Conservation (phyloP, 1,140 invertebrate genomes). For the Drosophila kurseongensis region DNA sequence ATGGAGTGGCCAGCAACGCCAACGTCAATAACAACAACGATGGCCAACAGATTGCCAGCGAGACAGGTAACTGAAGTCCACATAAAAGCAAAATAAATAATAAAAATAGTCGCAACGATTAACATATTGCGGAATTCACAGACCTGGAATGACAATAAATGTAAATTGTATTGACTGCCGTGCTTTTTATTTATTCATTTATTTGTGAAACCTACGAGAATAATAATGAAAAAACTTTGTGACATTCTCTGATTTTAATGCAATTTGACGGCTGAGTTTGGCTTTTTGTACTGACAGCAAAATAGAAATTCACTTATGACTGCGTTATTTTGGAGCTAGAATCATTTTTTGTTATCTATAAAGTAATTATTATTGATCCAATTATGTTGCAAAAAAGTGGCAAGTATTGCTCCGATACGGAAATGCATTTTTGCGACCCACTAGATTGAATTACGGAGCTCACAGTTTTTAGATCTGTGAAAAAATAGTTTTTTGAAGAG, state of each 20-base stretch:
- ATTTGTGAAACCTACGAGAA: slow-evolving; percentile 5
- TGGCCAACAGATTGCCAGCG: slow-evolving; percentile 63
- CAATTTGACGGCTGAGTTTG: slow-evolving; percentile 8
- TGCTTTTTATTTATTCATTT: slow-evolving; percentile 30
- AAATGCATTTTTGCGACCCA: not conserved
- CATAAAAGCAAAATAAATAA: slow-evolving; percentile 7
- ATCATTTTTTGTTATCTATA: not conserved
- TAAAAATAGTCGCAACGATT: slow-evolving; percentile 22
- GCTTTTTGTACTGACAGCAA: not conserved
- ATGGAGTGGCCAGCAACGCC: slow-evolving; percentile 47
- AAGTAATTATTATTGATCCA: not conserved
- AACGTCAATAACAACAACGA: slow-evolving; percentile 77
- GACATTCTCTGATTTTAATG: slow-evolving; percentile 27
- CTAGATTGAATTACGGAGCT: not conserved
- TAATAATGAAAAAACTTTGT: slow-evolving; percentile 12
- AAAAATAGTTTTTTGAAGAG: no score
- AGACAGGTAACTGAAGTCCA: slow-evolving; percentile 54
- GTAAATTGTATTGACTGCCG: slow-evolving; percentile 43
- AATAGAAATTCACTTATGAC: no score
- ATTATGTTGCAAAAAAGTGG: not conserved
- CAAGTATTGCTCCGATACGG: not conserved
- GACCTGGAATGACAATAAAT: slow-evolving; percentile 33
- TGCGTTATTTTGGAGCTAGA: not conserved
- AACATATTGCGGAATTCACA: slow-evolving; percentile 35
- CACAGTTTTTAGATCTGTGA: no score